Evolutionary conservation across 2,888 invertebrate genomes (phyloP), one percentile per base, ranked within the genome.

Genomic region (Mythimna loreyi): DNA sequence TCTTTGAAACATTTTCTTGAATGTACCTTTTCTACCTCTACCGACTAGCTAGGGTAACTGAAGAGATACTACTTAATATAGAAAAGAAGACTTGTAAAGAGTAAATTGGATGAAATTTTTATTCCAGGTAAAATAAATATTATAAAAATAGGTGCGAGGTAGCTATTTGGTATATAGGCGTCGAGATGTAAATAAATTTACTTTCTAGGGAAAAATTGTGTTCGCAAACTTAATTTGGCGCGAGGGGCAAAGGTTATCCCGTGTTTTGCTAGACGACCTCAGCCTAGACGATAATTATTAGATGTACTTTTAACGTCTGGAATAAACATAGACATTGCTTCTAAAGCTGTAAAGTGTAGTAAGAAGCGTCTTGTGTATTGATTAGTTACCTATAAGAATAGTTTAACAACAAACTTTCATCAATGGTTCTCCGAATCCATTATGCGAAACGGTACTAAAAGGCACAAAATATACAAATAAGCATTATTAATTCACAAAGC

Each of bases 141-240:
- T 57, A 62, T 68, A 53, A 72, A 78, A 81, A 69, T 70, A 71
- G 71, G 58, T 72, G 62, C 58, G 50, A 67, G 59, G 55, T 70
- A 69, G 71, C 63, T 78, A 70, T 78, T 76, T 49, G 62, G 69
- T 78, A 72, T 68, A 78, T 78, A 79, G 78, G 68, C 61, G 75
- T 77, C 58, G 78, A 72, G 88, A 87, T 88, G 87, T 91, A 91
- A 90, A 90, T 89, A 87, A 86, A 86, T 85, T 87, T 86, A 87
- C 86, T 89, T 89, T 87, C 86, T 80, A 84, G 77, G 81, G 87
- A 87, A 91, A 91, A 92, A 89, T 89, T 90, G 89, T 89, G 86
- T 87, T 89, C 82, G 82, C 82, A 90, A 92, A 92, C 90, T 88
- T 90, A 90, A 91, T 92, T 91, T 89, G 79, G 80, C 75, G 84